Percentiles rank a stretch among this genome's conserved stretches.
Conservation (phyloP, 2,113 vertebrate species). For the Castor canadensis region DNA sequence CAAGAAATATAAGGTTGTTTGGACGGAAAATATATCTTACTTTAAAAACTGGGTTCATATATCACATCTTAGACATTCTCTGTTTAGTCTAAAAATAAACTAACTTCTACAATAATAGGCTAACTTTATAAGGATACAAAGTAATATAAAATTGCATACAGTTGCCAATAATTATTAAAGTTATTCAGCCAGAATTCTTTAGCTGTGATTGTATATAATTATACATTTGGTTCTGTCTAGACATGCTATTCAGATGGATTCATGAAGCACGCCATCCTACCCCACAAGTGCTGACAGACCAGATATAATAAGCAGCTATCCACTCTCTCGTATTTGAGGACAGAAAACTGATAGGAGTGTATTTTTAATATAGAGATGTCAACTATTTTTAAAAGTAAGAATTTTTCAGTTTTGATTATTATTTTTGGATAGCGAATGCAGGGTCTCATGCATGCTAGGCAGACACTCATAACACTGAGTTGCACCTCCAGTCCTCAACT, state of each 20-base stretch:
- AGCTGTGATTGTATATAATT: slow-evolving; percentile 52
- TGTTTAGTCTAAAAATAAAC: slow-evolving; percentile 56
- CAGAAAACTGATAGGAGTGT: background rate
- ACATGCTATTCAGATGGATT: slow-evolving; percentile 46
- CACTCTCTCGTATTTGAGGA: background rate
- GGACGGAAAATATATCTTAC: slow-evolving; percentile 34
- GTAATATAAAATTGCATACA: slow-evolving; percentile 31
- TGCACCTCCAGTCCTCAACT: background rate
- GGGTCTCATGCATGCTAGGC: background rate
- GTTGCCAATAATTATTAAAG: slow-evolving; percentile 59
- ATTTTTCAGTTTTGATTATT: background rate
- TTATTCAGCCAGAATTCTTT: slow-evolving; percentile 35
- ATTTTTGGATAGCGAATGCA: background rate
- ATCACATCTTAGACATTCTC: slow-evolving; percentile 7
- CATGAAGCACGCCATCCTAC: slow-evolving; percentile 20
- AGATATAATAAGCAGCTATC: slow-evolving; percentile 13
- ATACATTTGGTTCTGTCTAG: slow-evolving; percentile 53
- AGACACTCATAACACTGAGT: background rate
- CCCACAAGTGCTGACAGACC: background rate
- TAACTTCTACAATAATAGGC: background rate
- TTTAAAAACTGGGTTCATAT: background rate
- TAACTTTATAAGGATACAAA: slow-evolving; percentile 27
- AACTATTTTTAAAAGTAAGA: background rate
- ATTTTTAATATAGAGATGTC: slow-evolving; percentile 29
- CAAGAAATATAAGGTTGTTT: background rate